Base-by-base conservation (phyloP, 1,140 invertebrate species). In the Heliconius eleuchia region DNA sequence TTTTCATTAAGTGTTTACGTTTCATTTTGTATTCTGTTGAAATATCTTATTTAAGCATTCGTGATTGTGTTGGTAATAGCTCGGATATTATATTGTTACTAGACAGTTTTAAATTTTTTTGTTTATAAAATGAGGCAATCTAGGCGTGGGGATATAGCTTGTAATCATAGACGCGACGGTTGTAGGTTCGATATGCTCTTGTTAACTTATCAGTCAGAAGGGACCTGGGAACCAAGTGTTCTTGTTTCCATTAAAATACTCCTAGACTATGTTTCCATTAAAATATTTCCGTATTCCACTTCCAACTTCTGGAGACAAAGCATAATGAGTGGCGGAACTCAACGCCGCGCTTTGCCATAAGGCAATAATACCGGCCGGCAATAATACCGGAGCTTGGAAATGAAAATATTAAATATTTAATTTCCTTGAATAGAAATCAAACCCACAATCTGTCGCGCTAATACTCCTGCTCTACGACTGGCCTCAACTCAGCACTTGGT, bases 1-100 rank as follows among this genome's bases (percentile, higher is more conserved):
- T 81, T 81, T 77, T 55, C 75, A 66, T 55, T 74, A 77, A 81
- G 80, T 79, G 74, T 77, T 79, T 79, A 79, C 81, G 37, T 74
- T 74, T 74, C 78, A 37, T 71, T 79, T 79, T 39, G 71, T 66
- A 78, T 78, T 70, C 73, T 70, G 9, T 74, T 70, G 11, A 66
- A 79, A 57, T 71, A 70, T 76, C 55, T 71, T 76, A 71, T 75
- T 76, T 71, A 72, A 78, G 23, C 50, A 73, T 52, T 74, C 73
- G 46, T 23, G 39, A 52, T 74, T 74, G 11, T 13, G 1, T 50
- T 18, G 23, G 6, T 52, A 52, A 74, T 50, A 27, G 27, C 27
- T 30, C 5, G 9, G 1, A n/a, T 66, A 13, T 66, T 66, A 60
- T 27, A 27, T 23, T 60, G 55, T 60, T 23, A 8, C 8, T 60